Evolutionary conservation across 53 echinoderm and acorn worm species (phyloP).

Genomic region (Holothuria leucospilota): DNA sequence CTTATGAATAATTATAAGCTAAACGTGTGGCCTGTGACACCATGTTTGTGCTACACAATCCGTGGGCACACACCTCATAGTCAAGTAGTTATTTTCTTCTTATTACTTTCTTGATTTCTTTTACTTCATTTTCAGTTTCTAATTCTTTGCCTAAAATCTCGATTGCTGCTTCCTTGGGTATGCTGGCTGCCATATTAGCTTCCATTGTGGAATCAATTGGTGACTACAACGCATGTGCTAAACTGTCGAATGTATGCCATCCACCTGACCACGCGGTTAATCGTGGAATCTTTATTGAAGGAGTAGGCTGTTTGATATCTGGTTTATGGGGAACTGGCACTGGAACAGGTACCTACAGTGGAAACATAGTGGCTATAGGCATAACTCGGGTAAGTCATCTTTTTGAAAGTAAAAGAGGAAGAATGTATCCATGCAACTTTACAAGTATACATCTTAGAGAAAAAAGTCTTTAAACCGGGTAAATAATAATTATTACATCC

Average conservation of each 20-base stretch:
- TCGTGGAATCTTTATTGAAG: constrained; percentile 90
- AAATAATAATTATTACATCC: no score
- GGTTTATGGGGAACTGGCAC: constrained; percentile 88
- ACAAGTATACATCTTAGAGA: no score
- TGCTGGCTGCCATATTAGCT: constrained; percentile 62
- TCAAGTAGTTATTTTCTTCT: no score
- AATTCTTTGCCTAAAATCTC: constrained; percentile 66
- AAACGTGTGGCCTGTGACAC: no score
- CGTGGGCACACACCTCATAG: no score
- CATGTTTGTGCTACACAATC: no score
- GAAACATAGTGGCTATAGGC: constrained; percentile 69
- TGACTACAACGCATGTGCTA: constrained; percentile 72
- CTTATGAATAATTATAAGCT: no score
- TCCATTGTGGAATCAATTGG: constrained; percentile 78
- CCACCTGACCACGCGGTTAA: constrained; percentile 90
- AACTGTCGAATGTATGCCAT: constrained; percentile 74
- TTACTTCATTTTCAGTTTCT: constrained; percentile 49
- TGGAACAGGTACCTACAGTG: constrained; percentile 78
- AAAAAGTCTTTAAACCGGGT: no score
- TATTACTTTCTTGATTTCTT: background rate
- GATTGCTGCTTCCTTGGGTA: constrained; percentile 61
- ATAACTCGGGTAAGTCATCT: constrained; percentile 68
- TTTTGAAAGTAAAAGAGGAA: no score
- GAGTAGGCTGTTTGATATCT: constrained; percentile 77
- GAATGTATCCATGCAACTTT: no score